Percentiles rank a stretch among this genome's conserved stretches.
Conservation (phyloP, 2,888 invertebrate genomes). For the Noctua pronuba region DNA sequence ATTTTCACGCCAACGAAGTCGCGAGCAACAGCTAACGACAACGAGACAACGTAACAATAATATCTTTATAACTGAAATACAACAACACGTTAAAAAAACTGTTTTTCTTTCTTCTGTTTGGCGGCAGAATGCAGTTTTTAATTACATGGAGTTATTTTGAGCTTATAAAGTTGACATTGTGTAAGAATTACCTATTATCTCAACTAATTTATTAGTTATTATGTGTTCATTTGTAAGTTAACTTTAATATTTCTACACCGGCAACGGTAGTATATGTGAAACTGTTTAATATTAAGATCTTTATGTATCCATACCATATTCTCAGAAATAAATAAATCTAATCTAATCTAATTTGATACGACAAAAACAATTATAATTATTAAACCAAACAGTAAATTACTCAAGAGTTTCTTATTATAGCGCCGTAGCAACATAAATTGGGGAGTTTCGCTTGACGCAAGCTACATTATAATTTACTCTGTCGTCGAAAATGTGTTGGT, state of each 20-base stretch:
- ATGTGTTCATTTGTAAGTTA: too few relatives aligned
- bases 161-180: too few relatives aligned
- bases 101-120: not conserved
- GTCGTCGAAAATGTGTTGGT: slow-evolving; percentile 42
- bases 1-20: not conserved
- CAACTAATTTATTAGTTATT: too few relatives aligned
- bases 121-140: not conserved
- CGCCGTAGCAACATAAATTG: slow-evolving; percentile 16
- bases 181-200: too few relatives aligned
- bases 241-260: too few relatives aligned
- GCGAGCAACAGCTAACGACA: too few relatives aligned
- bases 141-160: not conserved
- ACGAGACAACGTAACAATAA: not conserved
- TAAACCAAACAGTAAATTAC: slow-evolving; percentile 6
- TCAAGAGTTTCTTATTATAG: slow-evolving; percentile 6
- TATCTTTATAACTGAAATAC: not conserved
- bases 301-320: too few relatives aligned
- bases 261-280: too few relatives aligned
- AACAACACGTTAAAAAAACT: not conserved
- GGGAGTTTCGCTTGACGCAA: slow-evolving; percentile 22
- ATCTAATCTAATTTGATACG: too few relatives aligned
- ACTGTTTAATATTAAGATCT: too few relatives aligned
- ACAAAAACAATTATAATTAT: slow-evolving; percentile 11
- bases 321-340: too few relatives aligned
- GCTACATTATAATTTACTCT: slow-evolving; percentile 41